phyloP scores from a whole-genome alignment of 1,140 invertebrate species.

The Amphibalanus amphitrite region DNA sequence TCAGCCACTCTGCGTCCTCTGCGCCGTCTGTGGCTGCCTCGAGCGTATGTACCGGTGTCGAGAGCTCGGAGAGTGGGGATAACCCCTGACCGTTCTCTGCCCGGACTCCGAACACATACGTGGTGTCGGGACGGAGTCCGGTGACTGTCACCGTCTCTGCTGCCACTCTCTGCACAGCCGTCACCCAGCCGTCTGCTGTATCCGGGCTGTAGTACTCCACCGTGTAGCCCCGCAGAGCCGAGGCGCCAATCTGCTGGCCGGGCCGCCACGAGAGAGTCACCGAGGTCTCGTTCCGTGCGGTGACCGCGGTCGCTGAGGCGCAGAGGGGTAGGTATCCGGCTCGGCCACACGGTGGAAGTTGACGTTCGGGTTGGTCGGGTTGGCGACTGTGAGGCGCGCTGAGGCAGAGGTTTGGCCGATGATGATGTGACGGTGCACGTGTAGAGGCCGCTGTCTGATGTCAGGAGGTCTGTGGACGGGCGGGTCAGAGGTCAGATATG shows the following conservation, averaged over 20 bases:
- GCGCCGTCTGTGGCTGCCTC: constrained; percentile 19
- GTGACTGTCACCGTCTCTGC: constrained; percentile 31
- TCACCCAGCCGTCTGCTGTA: constrained; percentile 56
- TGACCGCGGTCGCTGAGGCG: neutral
- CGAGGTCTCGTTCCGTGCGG: constrained; percentile 51
- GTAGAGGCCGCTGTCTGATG: constrained; percentile 54
- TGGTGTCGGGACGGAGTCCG: constrained; percentile 57
- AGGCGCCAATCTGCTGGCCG: constrained; percentile 45
- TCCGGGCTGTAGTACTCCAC: constrained; percentile 72
- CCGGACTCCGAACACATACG: constrained; percentile 69
- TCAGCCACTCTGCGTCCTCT: constrained; percentile 59
- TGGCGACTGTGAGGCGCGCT: constrained; percentile 51
- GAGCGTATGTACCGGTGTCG: constrained; percentile 27
- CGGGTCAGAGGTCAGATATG: too few species aligned
- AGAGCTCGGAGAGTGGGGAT: constrained; percentile 31
- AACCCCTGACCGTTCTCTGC: constrained; percentile 68
- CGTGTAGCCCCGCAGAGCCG: constrained; percentile 55
- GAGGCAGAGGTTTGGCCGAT: constrained; percentile 67
- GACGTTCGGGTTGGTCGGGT: constrained; percentile 51
- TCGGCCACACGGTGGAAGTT: constrained; percentile 45
- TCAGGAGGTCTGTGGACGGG: constrained; percentile 43
- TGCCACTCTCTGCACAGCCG: constrained; percentile 40
- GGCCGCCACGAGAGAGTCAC: constrained; percentile 67
- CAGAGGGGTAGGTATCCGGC: neutral
- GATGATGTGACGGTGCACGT: constrained; percentile 63